phyloP scores from a whole-genome alignment of 1,140 invertebrate genomes.

The Plutomurus gul region DNA sequence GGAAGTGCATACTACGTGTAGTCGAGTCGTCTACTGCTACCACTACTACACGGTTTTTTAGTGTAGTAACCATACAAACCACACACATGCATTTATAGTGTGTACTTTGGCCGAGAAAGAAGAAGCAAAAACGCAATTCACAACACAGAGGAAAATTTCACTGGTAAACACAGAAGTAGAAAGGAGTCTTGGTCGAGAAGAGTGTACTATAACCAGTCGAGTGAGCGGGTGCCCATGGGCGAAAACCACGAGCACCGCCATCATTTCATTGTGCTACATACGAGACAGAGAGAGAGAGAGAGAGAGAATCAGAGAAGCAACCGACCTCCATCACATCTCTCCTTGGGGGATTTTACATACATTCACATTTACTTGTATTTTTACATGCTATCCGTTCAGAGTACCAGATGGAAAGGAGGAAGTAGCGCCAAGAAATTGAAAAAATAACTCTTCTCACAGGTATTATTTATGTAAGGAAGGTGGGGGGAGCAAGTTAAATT shows the following conservation, averaged over 20 bases:
- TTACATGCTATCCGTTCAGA: not conserved
- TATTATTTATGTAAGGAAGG: not conserved
- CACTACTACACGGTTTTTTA: not conserved
- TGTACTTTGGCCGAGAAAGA: not conserved
- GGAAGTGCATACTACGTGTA: too few relatives aligned
- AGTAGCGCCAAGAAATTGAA: not conserved
- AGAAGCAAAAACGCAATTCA: constrained; percentile 17
- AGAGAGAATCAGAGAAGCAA: not conserved
- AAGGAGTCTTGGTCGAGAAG: not conserved
- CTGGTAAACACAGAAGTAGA: not conserved
- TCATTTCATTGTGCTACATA: constrained; percentile 27
- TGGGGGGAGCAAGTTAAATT: not conserved
- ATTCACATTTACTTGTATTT: not conserved
- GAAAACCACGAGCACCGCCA: constrained; percentile 18
- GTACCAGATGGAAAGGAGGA: not conserved
- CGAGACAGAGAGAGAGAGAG: not conserved
- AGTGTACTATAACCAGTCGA: too few relatives aligned
- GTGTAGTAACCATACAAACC: not conserved
- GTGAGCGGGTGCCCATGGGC: constrained; percentile 15
- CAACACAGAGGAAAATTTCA: not conserved
- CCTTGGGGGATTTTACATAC: constrained; percentile 10
- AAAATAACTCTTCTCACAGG: not conserved
- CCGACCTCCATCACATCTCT: constrained; percentile 19
- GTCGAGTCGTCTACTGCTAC: too few relatives aligned
- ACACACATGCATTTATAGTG: too few relatives aligned